Percentiles rank a stretch among this genome's conserved stretches.
phyloP scores from a whole-genome alignment of 2,113 vertebrate species.

The Pampusana beccarii region DNA sequence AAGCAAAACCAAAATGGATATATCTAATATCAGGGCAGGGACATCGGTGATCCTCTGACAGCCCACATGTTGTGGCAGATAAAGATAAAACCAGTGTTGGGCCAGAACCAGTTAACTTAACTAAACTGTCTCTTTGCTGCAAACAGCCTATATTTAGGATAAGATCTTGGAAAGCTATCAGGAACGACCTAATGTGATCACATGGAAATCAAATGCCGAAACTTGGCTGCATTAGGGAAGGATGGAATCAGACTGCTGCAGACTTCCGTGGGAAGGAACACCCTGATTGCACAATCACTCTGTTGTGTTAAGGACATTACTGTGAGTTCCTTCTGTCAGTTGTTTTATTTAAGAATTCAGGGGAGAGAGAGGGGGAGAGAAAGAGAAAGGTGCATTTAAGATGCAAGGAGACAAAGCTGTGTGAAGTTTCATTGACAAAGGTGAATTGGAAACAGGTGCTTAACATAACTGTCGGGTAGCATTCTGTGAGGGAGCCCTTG shows the following conservation, averaged over 20 bases:
- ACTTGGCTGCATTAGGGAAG: neutral
- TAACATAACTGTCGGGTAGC: slow-evolving; percentile 17
- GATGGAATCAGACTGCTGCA: neutral
- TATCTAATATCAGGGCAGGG: neutral
- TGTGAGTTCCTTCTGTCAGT: neutral
- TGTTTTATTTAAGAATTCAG: slow-evolving; percentile 32
- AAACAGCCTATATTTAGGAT: neutral
- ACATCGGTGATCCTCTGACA: neutral
- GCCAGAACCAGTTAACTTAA: neutral
- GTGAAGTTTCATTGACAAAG: slow-evolving; percentile 67
- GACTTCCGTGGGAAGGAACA: neutral
- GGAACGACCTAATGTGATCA: neutral
- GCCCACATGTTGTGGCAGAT: neutral
- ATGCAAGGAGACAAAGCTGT: slow-evolving; percentile 47
- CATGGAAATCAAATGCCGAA: neutral
- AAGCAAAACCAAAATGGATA: neutral
- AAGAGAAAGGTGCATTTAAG: slow-evolving; percentile 33
- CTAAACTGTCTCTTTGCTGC: neutral
- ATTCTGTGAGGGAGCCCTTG: slow-evolving; percentile 41
- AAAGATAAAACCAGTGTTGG: neutral
- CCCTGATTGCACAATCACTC: neutral
- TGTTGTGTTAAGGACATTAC: neutral
- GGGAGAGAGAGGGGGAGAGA: neutral
- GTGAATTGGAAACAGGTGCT: slow-evolving; percentile 75
- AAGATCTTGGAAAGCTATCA: neutral